Evolutionary conservation across 2,113 vertebrate genomes (phyloP), one percentile per base, ranked within the genome.

Genomic region (Fulica atra): DNA sequence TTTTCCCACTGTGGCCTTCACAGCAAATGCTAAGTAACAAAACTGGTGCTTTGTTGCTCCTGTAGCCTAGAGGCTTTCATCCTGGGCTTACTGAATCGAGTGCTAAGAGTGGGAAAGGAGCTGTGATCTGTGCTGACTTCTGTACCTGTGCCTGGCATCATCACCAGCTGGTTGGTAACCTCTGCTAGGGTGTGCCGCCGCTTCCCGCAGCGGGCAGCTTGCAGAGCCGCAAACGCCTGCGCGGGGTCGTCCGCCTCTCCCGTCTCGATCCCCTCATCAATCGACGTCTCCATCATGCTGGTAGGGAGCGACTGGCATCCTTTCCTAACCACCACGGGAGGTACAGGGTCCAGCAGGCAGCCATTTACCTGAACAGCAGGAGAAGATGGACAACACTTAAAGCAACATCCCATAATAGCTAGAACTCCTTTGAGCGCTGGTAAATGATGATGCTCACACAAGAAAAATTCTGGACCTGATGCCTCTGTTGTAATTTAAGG

Each of bases 271-370:
- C 99, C 99, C 92, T 99, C 99, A 2, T 99, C 99, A 2, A 99
- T 99, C 4, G 99, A 99, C 2, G 98, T 99, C 93, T 99, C 99
- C 99, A 99, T 99, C 99, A 99, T 98, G 98, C 98, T 99, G 97
- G 98, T 99, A 24, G 99, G 99, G 42, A 99, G 98, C 0, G 99
- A 99, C 33, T 99, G 98, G 97, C 99, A 99, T 20, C 98, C 99
- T 64, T 99, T 99, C 95, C 99, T 98, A 16, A 98, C 95, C 81
- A 97, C 96, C 77, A 98, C 31, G 2, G 99, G 98, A 29, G 99
- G 99, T 60, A 99, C 96, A 2, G 99, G 99, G 93, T 99, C 99
- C 87, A 99, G 98, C 94, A 99, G 98, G 89, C 99, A 99, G 96
- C 99, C 99, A 0, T 99, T 99, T 35, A 99, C 98, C 99, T 99